Base-by-base conservation (phyloP, 1,140 invertebrate species). In the Formica exsecta region DNA sequence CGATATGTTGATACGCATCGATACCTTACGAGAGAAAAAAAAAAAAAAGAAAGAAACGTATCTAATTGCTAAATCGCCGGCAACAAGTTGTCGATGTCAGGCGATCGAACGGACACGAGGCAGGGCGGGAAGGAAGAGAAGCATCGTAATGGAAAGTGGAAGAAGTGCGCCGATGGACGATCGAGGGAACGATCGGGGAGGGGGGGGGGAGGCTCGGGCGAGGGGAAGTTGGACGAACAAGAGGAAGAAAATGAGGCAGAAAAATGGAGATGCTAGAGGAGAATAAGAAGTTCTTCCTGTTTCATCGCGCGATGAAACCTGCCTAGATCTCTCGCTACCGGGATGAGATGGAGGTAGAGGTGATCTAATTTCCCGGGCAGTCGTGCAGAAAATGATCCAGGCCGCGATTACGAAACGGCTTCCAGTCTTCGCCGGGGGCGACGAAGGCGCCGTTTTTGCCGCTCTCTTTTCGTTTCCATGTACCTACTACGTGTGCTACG, bases 361-460 rank as follows among this genome's bases (percentile, higher is more conserved):
- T 95, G 95, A 95, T 95, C 95, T 94, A 95, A 95, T 95, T 95
- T 95, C 94, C 92, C 93, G 93, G 79, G 93, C 94, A 95, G 93
- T 95, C 94, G 94, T 95, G 95, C 94, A 95, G 95, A 95, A 95
- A 95, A 95, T 95, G 93, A 95, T 95, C 93, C 92, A 90, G 87
- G 91, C 91, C 90, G 92, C 93, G 93, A 95, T 95, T 95, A 95
- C 93, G 94, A 95, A 95, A 95, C 92, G 92, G 94, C 94, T 95
- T 94, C 94, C 93, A 95, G 94, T 95, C 93, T 94, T 94, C 91
- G 94, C 93, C 92, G 92, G 92, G 91, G 89, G 92, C 91, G 92
- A 87, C 89, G 73, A 71, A 90, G 91, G 88, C 88, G 83, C 76
- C 90, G 88, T 93, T 92, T 91, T 92, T 93, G 88, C 89, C 91